Evolutionary conservation across 2,797 vertebrate species (phyloP).

Genomic region (Chiloscyllium punctatum): DNA sequence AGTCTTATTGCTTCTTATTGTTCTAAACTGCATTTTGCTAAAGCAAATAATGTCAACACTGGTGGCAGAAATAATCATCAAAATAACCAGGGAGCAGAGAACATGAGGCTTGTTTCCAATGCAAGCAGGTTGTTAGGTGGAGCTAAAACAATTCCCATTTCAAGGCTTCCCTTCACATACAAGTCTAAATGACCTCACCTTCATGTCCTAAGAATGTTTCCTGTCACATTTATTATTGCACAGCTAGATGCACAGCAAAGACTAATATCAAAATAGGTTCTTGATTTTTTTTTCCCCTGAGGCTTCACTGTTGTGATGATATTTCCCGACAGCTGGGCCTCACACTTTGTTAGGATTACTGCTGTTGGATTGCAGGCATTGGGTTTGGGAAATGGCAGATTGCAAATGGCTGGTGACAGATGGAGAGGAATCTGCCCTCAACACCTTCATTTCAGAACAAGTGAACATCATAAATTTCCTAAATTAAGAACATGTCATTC

Average conservation of each 20-base stretch:
- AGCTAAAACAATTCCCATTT: slow-evolving; percentile 46
- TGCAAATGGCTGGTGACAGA: slow-evolving; percentile 63
- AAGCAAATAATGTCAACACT: not conserved
- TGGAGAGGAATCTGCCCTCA: slow-evolving; percentile 67
- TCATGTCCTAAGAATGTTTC: slow-evolving; percentile 47
- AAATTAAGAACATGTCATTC: slow-evolving; percentile 67
- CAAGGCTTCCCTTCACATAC: slow-evolving; percentile 43
- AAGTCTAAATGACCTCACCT: slow-evolving; percentile 51
- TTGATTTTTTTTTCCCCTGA: slow-evolving; percentile 49
- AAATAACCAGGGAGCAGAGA: not conserved
- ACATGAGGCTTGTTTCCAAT: not conserved
- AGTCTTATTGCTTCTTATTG: not conserved
- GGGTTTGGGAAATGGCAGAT: slow-evolving; percentile 63
- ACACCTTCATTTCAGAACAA: slow-evolving; percentile 57
- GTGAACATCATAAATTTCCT: slow-evolving; percentile 64
- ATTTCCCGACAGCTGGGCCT: slow-evolving; percentile 57
- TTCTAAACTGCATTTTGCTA: not conserved
- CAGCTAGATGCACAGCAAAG: slow-evolving; percentile 56
- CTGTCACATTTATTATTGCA: slow-evolving; percentile 48
- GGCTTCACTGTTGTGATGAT: slow-evolving; percentile 54
- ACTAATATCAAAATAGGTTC: slow-evolving; percentile 47
- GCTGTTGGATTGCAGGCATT: slow-evolving; percentile 53
- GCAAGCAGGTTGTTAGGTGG: slow-evolving; percentile 54
- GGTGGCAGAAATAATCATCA: not conserved
- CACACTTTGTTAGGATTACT: slow-evolving; percentile 53